A percentile compares a stretch with the other conserved stretches of the same genome.
Conservation (phyloP, 1,140 invertebrate species). For the Drosophila virilis region DNA sequence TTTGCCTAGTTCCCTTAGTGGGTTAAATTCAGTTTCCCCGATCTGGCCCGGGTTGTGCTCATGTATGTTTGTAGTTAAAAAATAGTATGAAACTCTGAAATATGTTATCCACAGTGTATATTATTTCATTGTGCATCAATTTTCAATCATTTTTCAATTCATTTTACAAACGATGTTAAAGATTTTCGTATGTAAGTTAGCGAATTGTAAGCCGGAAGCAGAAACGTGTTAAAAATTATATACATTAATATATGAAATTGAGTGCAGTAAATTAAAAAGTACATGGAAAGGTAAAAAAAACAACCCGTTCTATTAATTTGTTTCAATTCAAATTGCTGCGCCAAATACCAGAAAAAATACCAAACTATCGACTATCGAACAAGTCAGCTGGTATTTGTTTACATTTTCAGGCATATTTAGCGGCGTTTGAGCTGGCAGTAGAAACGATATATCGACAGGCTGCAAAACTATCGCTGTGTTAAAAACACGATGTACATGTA, state of each 20-base stretch:
- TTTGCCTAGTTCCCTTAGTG: slow-evolving; percentile 80
- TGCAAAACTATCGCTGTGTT: too few species aligned
- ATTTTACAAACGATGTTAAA: slow-evolving; percentile 62
- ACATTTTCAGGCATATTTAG: too few species aligned
- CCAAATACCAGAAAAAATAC: too few species aligned
- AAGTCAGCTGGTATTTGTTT: too few species aligned
- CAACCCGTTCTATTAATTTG: neutral
- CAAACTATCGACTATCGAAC: too few species aligned
- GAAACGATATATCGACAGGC: too few species aligned
- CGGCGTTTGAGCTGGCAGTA: too few species aligned
- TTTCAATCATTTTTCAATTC: slow-evolving; percentile 48
- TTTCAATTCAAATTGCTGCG: neutral
- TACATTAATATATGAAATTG: slow-evolving; percentile 32
- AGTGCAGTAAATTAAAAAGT: slow-evolving; percentile 42
- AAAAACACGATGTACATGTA: too few species aligned
- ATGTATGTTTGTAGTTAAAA: slow-evolving; percentile 42
- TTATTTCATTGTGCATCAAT: slow-evolving; percentile 62
- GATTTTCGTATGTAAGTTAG: slow-evolving; percentile 58
- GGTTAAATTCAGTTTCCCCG: slow-evolving; percentile 74
- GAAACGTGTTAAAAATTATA: slow-evolving; percentile 42
- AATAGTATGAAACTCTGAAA: neutral
- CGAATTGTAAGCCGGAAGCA: slow-evolving; percentile 51
- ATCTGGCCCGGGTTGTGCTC: slow-evolving; percentile 48
- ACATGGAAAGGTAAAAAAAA: slow-evolving; percentile 47
- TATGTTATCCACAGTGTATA: slow-evolving; percentile 48